Percentiles rank a stretch among this genome's conserved stretches.
phyloP scores from a whole-genome alignment of 2,797 vertebrate species.

The Pitangus sulphuratus region DNA sequence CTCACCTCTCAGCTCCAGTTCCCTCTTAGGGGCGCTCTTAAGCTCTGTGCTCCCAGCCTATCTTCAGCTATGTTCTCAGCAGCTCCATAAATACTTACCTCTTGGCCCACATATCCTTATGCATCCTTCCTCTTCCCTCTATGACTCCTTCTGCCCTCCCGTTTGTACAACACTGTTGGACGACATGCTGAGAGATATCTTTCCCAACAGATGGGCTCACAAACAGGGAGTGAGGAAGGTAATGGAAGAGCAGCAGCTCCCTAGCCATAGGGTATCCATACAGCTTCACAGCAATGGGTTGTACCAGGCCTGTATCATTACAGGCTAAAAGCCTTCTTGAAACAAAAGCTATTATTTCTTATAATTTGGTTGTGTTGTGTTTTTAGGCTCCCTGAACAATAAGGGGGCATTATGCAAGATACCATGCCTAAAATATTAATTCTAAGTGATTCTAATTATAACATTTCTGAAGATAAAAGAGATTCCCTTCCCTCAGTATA shows the following conservation, averaged over 20 bases:
- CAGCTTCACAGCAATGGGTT: not conserved
- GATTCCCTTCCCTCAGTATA: not conserved
- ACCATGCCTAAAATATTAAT: not conserved
- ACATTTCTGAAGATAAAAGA: not conserved
- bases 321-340: not conserved
- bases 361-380: not conserved
- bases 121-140: not conserved
- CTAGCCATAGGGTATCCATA: not conserved
- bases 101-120: not conserved
- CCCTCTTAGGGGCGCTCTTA: not conserved
- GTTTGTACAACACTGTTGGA: not conserved
- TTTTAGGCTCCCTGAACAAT: not conserved
- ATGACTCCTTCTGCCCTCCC: not conserved
- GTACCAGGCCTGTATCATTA: not conserved
- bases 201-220: slow-evolving; percentile 23
- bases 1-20: not conserved
- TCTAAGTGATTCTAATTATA: not conserved
- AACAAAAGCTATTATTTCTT: not conserved
- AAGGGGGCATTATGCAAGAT: not conserved
- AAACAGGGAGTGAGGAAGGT: slow-evolving; percentile 14
- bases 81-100: not conserved
- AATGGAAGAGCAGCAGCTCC: not conserved
- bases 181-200: not conserved
- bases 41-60: not conserved
- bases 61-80: not conserved